These are phyloP conservation scores for Eristalis intricaria DNA, from an alignment of 2,888 invertebrate species.

Conservation along the genomic window DNA sequence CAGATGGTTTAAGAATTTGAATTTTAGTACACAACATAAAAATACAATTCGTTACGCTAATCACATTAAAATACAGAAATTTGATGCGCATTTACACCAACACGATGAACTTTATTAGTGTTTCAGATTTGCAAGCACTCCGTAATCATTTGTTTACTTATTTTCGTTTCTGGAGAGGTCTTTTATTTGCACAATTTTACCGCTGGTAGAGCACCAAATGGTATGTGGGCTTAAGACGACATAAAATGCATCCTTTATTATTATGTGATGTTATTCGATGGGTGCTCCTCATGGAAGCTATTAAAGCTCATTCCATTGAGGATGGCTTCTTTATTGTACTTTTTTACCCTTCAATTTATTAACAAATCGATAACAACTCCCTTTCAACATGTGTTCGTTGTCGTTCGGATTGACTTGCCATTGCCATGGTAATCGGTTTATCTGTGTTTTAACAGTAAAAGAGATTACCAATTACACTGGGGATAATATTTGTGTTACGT, in stretches of 20 bases:
- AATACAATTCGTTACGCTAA: background rate
- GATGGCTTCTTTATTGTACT: conserved; percentile 23
- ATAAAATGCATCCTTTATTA: conserved; percentile 10
- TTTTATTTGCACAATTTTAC: background rate
- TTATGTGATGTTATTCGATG: background rate
- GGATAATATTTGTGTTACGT: background rate
- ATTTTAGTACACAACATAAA: background rate
- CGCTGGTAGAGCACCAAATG: background rate
- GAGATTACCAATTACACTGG: background rate
- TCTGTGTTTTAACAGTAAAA: conserved; percentile 33
- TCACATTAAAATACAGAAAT: background rate
- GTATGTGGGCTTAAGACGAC: background rate
- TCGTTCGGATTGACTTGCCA: conserved; percentile 25
- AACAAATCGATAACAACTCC: conserved; percentile 25
- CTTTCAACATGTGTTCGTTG: background rate
- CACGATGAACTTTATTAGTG: background rate
- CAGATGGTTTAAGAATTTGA: too few species aligned
- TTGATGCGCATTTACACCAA: background rate
- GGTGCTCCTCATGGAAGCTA: conserved; percentile 1
- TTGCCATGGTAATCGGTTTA: conserved; percentile 36
- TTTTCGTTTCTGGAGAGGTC: background rate
- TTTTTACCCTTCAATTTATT: conserved; percentile 35
- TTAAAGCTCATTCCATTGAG: conserved; percentile 15
- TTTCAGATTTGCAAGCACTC: background rate
- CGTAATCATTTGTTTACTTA: background rate